Percentiles rank a stretch among this genome's conserved stretches.
These are phyloP conservation scores for Watsonalla cultraria DNA, from an alignment of 2,888 invertebrate genomes.

Conservation along the genomic window DNA sequence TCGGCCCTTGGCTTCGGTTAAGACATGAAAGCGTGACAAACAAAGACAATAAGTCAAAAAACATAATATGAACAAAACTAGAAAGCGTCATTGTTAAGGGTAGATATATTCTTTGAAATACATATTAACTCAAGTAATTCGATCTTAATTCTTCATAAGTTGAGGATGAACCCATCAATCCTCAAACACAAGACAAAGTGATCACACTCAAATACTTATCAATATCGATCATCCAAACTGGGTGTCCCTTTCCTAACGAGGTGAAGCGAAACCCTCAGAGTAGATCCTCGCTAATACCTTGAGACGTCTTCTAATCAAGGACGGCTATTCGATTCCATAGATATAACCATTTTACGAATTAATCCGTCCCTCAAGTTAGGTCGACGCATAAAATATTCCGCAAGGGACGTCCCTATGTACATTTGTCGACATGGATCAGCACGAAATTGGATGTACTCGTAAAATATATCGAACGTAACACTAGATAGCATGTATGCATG, in stretches of 20 bases:
- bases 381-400: slow-evolving; percentile 21
- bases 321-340: slow-evolving; percentile 15
- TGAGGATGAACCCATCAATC: too few species aligned
- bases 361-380: slow-evolving; percentile 21
- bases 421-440: not conserved
- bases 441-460: not conserved
- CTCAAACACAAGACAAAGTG: too few species aligned
- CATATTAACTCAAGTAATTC: too few species aligned
- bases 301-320: slow-evolving; percentile 26
- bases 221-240: not conserved
- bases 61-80: too few species aligned
- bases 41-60: too few species aligned
- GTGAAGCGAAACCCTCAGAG: slow-evolving; percentile 10
- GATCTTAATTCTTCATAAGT: too few species aligned
- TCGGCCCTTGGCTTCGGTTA: too few species aligned
- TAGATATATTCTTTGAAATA: too few species aligned
- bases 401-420: not conserved
- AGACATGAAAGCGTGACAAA: too few species aligned
- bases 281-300: slow-evolving; percentile 12
- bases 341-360: slow-evolving; percentile 21
- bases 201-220: too few species aligned
- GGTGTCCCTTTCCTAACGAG: slow-evolving; percentile 2
- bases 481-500: not conserved
- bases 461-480: not conserved
- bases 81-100: too few species aligned